Conservation (phyloP, 2,888 invertebrate genomes). For the Priocnemis perturbator region DNA sequence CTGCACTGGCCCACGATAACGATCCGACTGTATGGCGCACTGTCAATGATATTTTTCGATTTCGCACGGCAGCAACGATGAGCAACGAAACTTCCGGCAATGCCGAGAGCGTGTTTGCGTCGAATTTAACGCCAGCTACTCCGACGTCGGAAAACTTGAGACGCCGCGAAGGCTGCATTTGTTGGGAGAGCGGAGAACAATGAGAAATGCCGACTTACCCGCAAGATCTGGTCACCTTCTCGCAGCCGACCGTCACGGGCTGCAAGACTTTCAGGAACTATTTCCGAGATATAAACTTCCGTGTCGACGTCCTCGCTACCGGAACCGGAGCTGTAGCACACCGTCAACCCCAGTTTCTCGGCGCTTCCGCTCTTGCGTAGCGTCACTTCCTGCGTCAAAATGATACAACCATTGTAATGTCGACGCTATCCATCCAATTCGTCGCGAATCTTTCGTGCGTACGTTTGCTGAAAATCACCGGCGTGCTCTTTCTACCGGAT, state of each 20-base stretch:
- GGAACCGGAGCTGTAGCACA: constrained; percentile 81
- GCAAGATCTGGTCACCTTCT: constrained; percentile 81
- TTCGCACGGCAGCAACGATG: too few relatives aligned
- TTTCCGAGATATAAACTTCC: constrained; percentile 83
- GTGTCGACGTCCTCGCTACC: constrained; percentile 78
- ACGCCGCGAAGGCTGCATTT: too few relatives aligned
- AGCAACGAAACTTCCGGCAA: too few relatives aligned
- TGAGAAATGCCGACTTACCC: constrained; percentile 69
- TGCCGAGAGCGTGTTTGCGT: too few relatives aligned
- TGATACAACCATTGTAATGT: constrained; percentile 16
- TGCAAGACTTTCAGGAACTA: constrained; percentile 79
- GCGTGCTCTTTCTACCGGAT: too few relatives aligned
- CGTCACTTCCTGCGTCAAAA: constrained; percentile 79
- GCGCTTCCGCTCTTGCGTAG: constrained; percentile 78
- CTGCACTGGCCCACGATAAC: too few relatives aligned
- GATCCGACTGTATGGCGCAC: too few relatives aligned
- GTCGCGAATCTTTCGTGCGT: background rate
- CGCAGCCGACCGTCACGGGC: constrained; percentile 79
- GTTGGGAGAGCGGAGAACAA: too few relatives aligned
- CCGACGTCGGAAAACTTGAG: too few relatives aligned
- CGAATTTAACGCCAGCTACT: too few relatives aligned
- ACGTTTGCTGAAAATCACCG: background rate
- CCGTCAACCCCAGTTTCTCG: constrained; percentile 82
- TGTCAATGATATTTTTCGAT: too few relatives aligned
- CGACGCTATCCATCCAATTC: background rate